Conservation (phyloP, 2,113 vertebrate genomes). For the Oxyura jamaicensis region DNA sequence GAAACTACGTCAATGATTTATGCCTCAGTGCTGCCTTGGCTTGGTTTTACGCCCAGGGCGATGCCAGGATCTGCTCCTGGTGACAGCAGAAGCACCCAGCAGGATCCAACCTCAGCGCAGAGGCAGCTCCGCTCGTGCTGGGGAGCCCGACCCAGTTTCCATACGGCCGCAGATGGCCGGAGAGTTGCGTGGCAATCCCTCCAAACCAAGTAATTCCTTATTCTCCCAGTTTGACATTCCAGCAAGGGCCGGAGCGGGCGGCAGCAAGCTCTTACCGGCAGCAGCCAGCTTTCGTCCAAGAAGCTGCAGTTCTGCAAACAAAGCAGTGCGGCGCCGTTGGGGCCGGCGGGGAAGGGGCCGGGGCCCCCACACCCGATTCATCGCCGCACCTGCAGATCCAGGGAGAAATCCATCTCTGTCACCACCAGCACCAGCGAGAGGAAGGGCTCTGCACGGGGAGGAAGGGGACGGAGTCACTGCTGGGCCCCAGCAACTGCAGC, state of each 20-base stretch:
- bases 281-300: conserved; percentile 85
- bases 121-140: not conserved
- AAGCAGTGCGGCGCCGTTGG: not conserved
- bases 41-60: not conserved
- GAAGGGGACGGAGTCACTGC: not conserved
- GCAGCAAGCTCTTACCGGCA: conserved; percentile 67
- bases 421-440: conserved; percentile 80
- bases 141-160: not conserved
- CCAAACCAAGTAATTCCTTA: not conserved
- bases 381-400: conserved; percentile 80
- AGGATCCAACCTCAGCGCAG: not conserved
- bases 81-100: accelerated
- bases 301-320: conserved; percentile 84
- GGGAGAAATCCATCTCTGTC: conserved; percentile 81
- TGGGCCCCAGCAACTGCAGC: not conserved
- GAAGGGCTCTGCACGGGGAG: conserved; percentile 78
- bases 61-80: not conserved
- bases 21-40: not conserved
- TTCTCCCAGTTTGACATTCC: not conserved
- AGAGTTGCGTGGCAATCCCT: not conserved
- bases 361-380: not conserved
- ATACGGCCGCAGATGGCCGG: accelerated
- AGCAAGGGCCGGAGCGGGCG: not conserved
- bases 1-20: not conserved
- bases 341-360: accelerated